Evolutionary conservation across 1,140 invertebrate species (phyloP).

Genomic region (Drosophila ogumai): DNA sequence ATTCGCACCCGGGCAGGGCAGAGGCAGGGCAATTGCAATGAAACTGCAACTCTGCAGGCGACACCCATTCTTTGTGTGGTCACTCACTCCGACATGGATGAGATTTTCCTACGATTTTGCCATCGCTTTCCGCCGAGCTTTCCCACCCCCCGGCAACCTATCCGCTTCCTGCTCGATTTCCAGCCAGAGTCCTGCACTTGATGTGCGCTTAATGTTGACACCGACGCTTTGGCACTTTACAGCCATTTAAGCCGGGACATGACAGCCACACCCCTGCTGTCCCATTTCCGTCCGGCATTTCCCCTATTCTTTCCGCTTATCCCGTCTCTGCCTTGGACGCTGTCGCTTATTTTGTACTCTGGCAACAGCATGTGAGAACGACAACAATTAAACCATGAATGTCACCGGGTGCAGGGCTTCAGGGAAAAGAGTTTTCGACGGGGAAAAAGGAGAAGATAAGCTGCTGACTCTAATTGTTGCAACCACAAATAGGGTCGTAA

Average conservation of each 20-base stretch:
- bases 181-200: constrained; percentile 51
- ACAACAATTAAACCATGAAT: constrained; percentile 52
- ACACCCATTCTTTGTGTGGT: constrained; percentile 43
- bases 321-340: neutral
- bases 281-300: constrained; percentile 33
- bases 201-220: constrained; percentile 74
- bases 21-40: constrained; percentile 27
- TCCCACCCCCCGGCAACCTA: neutral
- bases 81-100: constrained; percentile 47
- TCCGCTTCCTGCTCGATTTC: constrained; percentile 37
- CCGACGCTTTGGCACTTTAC: constrained; percentile 61
- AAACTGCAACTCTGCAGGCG: constrained; percentile 24
- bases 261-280: constrained; percentile 37
- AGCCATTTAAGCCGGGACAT: constrained; percentile 48
- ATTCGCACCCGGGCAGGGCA: neutral
- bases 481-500: constrained; percentile 8
- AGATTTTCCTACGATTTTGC: constrained; percentile 29
- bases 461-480: constrained; percentile 17
- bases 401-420: constrained; percentile 8
- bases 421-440: constrained; percentile 13
- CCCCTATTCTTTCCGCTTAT: neutral
- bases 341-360: constrained; percentile 13
- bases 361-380: constrained; percentile 31
- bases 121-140: no score
- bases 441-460: neutral